A percentile compares a stretch with the other conserved stretches of the same genome.
phyloP scores from a whole-genome alignment of 2,888 invertebrate genomes.

The Subacronicta megacephala region DNA sequence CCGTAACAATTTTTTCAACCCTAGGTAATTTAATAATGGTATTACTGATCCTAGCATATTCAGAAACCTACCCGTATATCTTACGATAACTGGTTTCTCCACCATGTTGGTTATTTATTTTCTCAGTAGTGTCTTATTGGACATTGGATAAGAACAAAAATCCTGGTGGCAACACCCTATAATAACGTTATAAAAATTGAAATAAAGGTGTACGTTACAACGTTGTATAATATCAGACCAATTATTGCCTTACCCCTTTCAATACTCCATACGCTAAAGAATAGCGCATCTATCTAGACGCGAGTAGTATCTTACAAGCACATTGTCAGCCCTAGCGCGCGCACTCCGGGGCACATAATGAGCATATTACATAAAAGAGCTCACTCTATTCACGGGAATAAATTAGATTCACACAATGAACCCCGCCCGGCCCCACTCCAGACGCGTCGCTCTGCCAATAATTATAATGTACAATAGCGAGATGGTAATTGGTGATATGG shows the following conservation, averaged over 20 bases:
- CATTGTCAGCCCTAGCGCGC: constrained; percentile 65
- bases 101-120: no score
- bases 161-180: no score
- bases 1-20: background rate
- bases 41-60: no score
- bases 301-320: constrained; percentile 20
- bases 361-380: constrained; percentile 76
- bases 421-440: constrained; percentile 42
- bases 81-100: no score
- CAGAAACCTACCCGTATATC: no score
- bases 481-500: constrained; percentile 42
- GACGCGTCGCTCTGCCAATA: constrained; percentile 46
- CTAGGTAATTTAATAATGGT: background rate
- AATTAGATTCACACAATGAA: constrained; percentile 76
- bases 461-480: constrained; percentile 55
- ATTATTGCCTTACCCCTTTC: background rate
- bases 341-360: constrained; percentile 67
- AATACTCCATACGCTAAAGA: constrained; percentile 2
- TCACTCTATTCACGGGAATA: constrained; percentile 76
- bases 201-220: background rate
- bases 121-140: no score
- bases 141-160: no score
- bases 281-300: constrained; percentile 7
- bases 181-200: no score
- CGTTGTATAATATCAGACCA: background rate